Conservation (phyloP, 1,140 invertebrate species). For the Frieseomelitta varia region DNA sequence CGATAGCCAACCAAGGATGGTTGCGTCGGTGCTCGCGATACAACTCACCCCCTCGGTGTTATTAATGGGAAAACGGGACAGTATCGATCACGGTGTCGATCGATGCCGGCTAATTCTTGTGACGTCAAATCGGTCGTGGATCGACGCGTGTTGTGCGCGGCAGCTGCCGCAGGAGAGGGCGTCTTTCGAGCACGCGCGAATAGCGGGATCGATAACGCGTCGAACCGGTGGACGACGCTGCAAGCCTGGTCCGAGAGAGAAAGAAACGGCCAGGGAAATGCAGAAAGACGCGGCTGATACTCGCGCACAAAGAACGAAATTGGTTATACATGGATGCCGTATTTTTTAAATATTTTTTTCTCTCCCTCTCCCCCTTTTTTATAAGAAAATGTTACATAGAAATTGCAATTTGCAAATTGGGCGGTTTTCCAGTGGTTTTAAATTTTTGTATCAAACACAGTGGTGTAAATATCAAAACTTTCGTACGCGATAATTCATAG, state of each 20-base stretch:
- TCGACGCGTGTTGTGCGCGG: conserved; percentile 50
- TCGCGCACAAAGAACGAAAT: not conserved
- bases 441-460: not conserved
- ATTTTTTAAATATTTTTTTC: not conserved
- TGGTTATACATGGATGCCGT: not conserved
- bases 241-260: conserved; percentile 13
- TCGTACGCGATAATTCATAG: no score
- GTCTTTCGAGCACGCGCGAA: conserved; percentile 73
- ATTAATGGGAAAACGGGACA: conserved; percentile 43
- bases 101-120: conserved; percentile 54
- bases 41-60: not conserved
- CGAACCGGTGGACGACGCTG: conserved; percentile 37
- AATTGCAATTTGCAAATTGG: not conserved
- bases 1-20: not conserved
- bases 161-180: conserved; percentile 54
- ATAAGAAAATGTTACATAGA: not conserved
- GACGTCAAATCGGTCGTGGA: conserved; percentile 65
- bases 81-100: conserved; percentile 56
- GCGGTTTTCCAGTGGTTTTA: not conserved
- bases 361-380: not conserved
- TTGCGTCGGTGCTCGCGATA: not conserved
- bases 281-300: not conserved
- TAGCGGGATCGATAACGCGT: conserved; percentile 71
- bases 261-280: conserved; percentile 35
- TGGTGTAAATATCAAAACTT: not conserved